Percentiles rank a stretch among this genome's conserved stretches.
Conservation (phyloP, 1,140 invertebrate species). For the Rhopalosiphum padi region DNA sequence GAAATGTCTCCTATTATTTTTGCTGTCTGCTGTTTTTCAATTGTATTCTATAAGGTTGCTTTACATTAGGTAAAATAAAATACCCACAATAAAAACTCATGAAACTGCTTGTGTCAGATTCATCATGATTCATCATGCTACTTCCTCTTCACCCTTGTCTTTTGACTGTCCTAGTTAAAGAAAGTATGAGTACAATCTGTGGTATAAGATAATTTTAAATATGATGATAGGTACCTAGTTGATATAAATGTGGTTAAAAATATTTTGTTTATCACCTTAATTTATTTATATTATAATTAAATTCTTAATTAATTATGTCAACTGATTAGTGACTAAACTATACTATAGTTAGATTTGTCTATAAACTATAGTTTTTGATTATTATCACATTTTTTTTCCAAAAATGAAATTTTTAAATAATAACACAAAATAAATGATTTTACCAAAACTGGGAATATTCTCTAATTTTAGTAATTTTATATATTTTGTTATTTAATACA, state of each 20-base stretch:
- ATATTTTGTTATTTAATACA: no score
- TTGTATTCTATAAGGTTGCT: not conserved
- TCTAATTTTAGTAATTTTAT: no score
- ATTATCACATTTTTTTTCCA: not conserved
- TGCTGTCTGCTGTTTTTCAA: not conserved
- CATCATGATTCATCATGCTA: not conserved
- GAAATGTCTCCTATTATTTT: slow-evolving; percentile 8
- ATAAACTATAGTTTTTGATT: no score
- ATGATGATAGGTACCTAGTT: not conserved
- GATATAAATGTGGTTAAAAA: not conserved
- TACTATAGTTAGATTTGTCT: no score
- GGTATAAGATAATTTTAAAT: not conserved
- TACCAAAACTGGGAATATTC: not conserved
- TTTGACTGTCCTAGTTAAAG: not conserved
- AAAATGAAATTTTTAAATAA: not conserved
- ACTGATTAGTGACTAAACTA: no score
- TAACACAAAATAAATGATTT: not conserved
- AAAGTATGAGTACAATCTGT: not conserved
- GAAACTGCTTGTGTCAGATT: not conserved
- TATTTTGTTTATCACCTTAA: not conserved
- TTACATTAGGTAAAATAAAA: not conserved
- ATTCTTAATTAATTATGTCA: not conserved
- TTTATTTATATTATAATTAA: not conserved
- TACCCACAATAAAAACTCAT: not conserved
- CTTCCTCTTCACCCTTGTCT: not conserved